Percentiles rank a stretch among this genome's conserved stretches.
Evolutionary conservation across 2,888 invertebrate genomes (phyloP).

Genomic region (Melanchra persicariae): DNA sequence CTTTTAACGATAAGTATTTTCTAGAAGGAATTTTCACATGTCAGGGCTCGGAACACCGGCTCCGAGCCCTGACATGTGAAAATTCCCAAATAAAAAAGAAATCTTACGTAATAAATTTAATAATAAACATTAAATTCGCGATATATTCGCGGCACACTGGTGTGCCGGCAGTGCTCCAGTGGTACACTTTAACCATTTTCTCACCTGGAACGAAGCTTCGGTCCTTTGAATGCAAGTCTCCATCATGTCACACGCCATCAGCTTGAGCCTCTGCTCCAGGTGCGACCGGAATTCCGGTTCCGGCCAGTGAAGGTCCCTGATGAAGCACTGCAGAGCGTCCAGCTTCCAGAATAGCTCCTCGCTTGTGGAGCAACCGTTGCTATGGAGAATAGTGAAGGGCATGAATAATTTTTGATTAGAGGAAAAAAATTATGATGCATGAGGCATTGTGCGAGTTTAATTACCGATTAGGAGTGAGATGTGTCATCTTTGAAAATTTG

Average conservation of each 20-base stretch:
- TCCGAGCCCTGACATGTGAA: no score
- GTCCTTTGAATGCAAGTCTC: slow-evolving; percentile 99
- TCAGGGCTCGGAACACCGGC: no score
- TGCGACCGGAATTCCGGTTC: slow-evolving; percentile 99
- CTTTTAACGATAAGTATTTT: no score
- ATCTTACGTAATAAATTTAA: no score
- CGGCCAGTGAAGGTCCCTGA: slow-evolving; percentile 99
- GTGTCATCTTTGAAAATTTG: not conserved
- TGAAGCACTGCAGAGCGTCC: slow-evolving; percentile 99
- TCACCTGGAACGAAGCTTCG: slow-evolving; percentile 94
- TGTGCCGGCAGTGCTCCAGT: no score
- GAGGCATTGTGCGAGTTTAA: not conserved
- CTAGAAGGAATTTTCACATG: no score
- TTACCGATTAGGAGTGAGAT: not conserved
- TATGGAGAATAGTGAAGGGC: slow-evolving; percentile 73
- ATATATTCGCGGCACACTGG: no score
- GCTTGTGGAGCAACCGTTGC: slow-evolving; percentile 99
- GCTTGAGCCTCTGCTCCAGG: slow-evolving; percentile 98
- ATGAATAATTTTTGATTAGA: not conserved
- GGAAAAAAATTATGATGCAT: not conserved
- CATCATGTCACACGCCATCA: slow-evolving; percentile 99
- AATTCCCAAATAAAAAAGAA: no score
- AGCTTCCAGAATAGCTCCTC: slow-evolving; percentile 99
- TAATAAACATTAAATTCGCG: no score
- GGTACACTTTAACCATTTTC: no score